phyloP scores from a whole-genome alignment of 2,888 invertebrate genomes.

The Neelides folsomi region DNA sequence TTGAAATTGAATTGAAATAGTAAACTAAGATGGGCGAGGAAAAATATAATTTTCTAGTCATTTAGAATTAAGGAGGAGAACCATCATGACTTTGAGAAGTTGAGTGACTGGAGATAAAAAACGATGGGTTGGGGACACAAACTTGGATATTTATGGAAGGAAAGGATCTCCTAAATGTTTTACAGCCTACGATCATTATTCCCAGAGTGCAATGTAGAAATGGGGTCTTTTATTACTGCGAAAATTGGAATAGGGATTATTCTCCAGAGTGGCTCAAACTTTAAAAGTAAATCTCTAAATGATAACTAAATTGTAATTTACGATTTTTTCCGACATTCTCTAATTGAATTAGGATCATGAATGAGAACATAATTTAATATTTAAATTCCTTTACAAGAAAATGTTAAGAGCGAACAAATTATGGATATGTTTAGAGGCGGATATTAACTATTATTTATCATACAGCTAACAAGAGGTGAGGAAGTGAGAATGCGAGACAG shows the following conservation, averaged over 20 bases:
- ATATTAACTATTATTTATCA: too few species aligned
- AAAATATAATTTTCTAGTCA: too few species aligned
- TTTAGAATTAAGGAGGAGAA: not conserved
- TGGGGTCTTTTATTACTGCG: not conserved
- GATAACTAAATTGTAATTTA: too few species aligned
- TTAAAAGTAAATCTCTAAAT: too few species aligned
- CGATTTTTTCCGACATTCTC: too few species aligned
- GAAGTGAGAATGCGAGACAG: too few species aligned
- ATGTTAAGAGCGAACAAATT: too few species aligned
- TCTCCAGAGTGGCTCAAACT: not conserved
- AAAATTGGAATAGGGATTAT: constrained; percentile 1
- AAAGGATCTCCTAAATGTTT: constrained; percentile 33
- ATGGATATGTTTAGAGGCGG: too few species aligned
- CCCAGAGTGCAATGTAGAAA: constrained; percentile 3
- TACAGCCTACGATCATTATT: constrained; percentile 32
- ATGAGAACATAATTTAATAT: too few species aligned
- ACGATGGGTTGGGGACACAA: constrained; percentile 20
- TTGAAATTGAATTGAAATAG: not conserved
- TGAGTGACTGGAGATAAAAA: constrained; percentile 14
- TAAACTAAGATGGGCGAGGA: constrained; percentile 1
- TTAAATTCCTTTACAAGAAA: too few species aligned
- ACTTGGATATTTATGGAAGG: constrained; percentile 32
- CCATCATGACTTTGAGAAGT: constrained; percentile 8
- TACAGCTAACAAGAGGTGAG: too few species aligned
- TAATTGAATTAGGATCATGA: too few species aligned